Evolutionary conservation across 1,140 invertebrate species (phyloP).

Genomic region (Linepithema humile): DNA sequence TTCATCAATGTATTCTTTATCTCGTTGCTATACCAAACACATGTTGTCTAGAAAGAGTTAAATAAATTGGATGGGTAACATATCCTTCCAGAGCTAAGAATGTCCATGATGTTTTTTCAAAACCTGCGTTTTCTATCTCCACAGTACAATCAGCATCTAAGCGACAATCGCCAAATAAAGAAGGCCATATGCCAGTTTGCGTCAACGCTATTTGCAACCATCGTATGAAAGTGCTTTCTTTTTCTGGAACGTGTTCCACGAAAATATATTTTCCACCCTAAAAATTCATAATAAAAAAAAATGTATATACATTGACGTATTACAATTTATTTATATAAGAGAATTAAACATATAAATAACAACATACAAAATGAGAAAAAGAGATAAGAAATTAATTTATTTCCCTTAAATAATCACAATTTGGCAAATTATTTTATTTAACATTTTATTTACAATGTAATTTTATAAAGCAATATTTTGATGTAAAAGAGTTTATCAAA

Average conservation of each 20-base stretch:
- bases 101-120: slow-evolving; percentile 71
- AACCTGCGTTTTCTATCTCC: slow-evolving; percentile 74
- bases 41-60: slow-evolving; percentile 75
- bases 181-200: slow-evolving; percentile 77
- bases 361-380: neutral
- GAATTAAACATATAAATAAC: slow-evolving; percentile 1
- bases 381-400: too few species aligned
- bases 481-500: neutral
- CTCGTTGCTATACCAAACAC: slow-evolving; percentile 76
- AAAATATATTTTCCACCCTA: slow-evolving; percentile 79
- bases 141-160: slow-evolving; percentile 72
- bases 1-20: slow-evolving; percentile 52
- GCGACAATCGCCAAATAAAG: slow-evolving; percentile 77
- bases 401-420: too few species aligned
- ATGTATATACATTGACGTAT: neutral
- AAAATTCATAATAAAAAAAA: neutral
- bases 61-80: slow-evolving; percentile 73
- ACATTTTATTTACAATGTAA: too few species aligned
- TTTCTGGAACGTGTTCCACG: slow-evolving; percentile 78
- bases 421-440: neutral
- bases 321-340: slow-evolving; percentile 1
- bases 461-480: neutral
- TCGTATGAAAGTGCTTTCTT: slow-evolving; percentile 65
- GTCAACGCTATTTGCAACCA: slow-evolving; percentile 77
- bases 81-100: slow-evolving; percentile 73